These are phyloP conservation scores for Strigops habroptila DNA, from an alignment of 2,113 vertebrate genomes.

Conservation along the genomic window DNA sequence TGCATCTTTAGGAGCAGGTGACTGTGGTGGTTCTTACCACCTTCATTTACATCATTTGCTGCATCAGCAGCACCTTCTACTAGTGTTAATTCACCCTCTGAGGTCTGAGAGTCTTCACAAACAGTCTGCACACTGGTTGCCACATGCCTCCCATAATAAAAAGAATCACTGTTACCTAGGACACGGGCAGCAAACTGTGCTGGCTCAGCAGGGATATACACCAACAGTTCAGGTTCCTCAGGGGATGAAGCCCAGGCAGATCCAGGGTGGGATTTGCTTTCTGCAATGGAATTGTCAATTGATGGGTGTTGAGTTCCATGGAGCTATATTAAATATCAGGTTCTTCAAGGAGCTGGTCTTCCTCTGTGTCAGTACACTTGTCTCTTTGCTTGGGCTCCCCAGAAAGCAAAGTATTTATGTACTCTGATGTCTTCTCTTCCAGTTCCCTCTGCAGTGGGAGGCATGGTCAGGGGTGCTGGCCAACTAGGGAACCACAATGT, in stretches of 20 bases:
- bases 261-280: not conserved
- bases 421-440: not conserved
- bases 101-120: not conserved
- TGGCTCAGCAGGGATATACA: constrained; percentile 55
- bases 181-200: constrained; percentile 59
- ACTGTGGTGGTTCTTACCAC: constrained; percentile 33
- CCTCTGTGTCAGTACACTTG: constrained; percentile 57
- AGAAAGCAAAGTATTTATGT: not conserved
- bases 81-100: not conserved
- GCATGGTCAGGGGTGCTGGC: not conserved
- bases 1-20: not conserved
- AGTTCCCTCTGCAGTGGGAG: not conserved
- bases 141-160: constrained; percentile 61
- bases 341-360: constrained; percentile 30
- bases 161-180: constrained; percentile 51
- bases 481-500: not conserved
- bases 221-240: not conserved
- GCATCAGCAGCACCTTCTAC: not conserved
- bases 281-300: not conserved
- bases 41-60: not conserved
- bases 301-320: constrained; percentile 55
- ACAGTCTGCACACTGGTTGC: constrained; percentile 58
- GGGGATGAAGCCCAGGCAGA: not conserved
- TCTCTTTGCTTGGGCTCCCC: constrained; percentile 16
- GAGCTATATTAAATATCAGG: not conserved